A percentile compares a stretch with the other conserved stretches of the same genome.
phyloP scores from a whole-genome alignment of 2,888 invertebrate species.

The Coleophora deauratella region DNA sequence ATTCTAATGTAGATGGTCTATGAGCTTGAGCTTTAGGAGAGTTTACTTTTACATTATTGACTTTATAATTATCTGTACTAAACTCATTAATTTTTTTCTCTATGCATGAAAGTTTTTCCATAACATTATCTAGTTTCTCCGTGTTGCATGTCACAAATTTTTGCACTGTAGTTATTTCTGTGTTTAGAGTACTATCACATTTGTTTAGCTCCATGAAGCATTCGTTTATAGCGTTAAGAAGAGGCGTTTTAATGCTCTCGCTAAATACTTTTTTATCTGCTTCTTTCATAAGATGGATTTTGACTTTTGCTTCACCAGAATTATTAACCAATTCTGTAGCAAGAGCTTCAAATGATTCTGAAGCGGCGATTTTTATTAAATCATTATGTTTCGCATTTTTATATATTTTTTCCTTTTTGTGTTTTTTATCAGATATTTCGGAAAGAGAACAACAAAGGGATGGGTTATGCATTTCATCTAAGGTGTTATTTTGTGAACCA shows the following conservation, averaged over 20 bases:
- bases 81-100: constrained; percentile 37
- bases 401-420: constrained; percentile 23
- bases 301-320: constrained; percentile 39
- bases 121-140: constrained; percentile 41
- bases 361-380: constrained; percentile 31
- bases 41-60: constrained; percentile 15
- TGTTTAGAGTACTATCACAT: constrained; percentile 20
- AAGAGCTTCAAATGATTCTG: constrained; percentile 53
- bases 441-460: constrained; percentile 49
- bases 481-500: constrained; percentile 41
- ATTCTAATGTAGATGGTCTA: constrained; percentile 44
- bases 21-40: constrained; percentile 6
- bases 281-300: constrained; percentile 59
- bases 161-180: constrained; percentile 32
- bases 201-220: constrained; percentile 36
- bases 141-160: constrained; percentile 31
- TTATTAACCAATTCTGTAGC: constrained; percentile 39
- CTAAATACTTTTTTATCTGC: constrained; percentile 44
- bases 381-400: constrained; percentile 22
- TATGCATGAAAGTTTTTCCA: constrained; percentile 40
- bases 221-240: constrained; percentile 46
- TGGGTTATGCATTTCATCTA: constrained; percentile 49
- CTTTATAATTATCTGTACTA: constrained; percentile 3
- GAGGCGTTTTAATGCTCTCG: constrained; percentile 45
- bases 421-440: constrained; percentile 44